A percentile compares a stretch with the other conserved stretches of the same genome.
Conservation (phyloP, 2,113 vertebrate genomes). For the Macrotus californicus region DNA sequence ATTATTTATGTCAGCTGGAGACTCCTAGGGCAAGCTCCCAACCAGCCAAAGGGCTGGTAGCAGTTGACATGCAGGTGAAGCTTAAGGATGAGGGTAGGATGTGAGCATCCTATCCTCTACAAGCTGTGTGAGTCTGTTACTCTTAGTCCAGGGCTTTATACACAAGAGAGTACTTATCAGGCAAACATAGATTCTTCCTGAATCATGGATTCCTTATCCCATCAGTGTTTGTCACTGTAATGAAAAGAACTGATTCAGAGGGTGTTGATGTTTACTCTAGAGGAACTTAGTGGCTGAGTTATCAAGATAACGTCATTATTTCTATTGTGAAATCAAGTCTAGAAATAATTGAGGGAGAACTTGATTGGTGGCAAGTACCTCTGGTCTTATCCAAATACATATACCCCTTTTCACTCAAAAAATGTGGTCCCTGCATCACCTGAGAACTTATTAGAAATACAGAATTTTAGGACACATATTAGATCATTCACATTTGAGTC, state of each 20-base stretch:
- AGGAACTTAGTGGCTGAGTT: background rate
- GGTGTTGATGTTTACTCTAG: background rate
- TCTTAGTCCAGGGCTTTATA: background rate
- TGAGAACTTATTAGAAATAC: background rate
- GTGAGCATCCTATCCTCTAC: background rate
- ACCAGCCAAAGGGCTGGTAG: background rate
- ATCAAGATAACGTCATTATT: background rate
- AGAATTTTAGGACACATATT: background rate
- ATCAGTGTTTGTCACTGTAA: background rate
- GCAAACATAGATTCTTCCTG: background rate
- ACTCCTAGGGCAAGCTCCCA: background rate
- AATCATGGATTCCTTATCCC: background rate
- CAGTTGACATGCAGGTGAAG: background rate
- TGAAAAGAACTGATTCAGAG: background rate
- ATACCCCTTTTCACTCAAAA: background rate
- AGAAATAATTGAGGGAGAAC: background rate
- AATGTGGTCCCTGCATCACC: background rate
- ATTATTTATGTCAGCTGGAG: background rate
- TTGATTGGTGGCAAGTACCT: background rate
- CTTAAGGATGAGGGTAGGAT: background rate
- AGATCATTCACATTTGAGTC: background rate
- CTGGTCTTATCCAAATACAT: background rate
- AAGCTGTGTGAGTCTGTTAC: background rate
- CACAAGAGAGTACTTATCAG: background rate
- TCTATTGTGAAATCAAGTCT: background rate